A percentile compares a stretch with the other conserved stretches of the same genome.
phyloP scores from a whole-genome alignment of 2,797 vertebrate genomes.

The Syngnathus rostellatus region DNA sequence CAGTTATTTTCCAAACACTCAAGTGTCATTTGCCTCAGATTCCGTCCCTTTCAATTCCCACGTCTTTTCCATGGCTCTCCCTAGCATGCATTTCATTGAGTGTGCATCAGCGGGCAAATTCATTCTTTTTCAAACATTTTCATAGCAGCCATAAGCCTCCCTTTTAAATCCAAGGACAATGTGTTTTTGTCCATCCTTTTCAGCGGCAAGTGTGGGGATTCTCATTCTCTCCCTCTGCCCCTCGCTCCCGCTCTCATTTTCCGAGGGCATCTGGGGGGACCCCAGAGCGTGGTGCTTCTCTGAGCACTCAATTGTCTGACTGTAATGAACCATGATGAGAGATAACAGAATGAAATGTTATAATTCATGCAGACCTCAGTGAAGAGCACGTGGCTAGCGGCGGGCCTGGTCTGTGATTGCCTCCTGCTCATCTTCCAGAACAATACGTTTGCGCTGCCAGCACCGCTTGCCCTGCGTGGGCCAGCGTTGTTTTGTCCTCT shows the following conservation, averaged over 20 bases:
- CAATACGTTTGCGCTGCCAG: conserved; percentile 44
- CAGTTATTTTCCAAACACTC: conserved; percentile 61
- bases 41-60: conserved; percentile 54
- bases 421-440: conserved; percentile 44
- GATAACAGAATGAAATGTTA: conserved; percentile 72
- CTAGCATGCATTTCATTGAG: conserved; percentile 61
- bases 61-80: conserved; percentile 43
- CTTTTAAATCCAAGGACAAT: conserved; percentile 83
- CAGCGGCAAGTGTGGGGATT: conserved; percentile 61
- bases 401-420: conserved; percentile 48
- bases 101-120: conserved; percentile 59
- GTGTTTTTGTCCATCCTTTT: conserved; percentile 78
- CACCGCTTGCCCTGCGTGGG: conserved; percentile 43
- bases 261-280: conserved; percentile 69
- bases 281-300: conserved; percentile 67
- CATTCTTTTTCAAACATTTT: conserved; percentile 64
- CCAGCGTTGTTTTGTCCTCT: conserved; percentile 44
- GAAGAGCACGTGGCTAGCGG: conserved; percentile 63
- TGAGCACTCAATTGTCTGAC: conserved; percentile 68
- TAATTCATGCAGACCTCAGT: conserved; percentile 61
- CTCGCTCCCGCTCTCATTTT: conserved; percentile 31
- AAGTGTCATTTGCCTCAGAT: conserved; percentile 65
- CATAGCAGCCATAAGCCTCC: conserved; percentile 66
- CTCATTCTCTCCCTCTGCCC: conserved; percentile 28
- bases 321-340: conserved; percentile 76